Base-by-base conservation (phyloP, 2,888 invertebrate genomes). In the Nephrocerus scutellatus region DNA sequence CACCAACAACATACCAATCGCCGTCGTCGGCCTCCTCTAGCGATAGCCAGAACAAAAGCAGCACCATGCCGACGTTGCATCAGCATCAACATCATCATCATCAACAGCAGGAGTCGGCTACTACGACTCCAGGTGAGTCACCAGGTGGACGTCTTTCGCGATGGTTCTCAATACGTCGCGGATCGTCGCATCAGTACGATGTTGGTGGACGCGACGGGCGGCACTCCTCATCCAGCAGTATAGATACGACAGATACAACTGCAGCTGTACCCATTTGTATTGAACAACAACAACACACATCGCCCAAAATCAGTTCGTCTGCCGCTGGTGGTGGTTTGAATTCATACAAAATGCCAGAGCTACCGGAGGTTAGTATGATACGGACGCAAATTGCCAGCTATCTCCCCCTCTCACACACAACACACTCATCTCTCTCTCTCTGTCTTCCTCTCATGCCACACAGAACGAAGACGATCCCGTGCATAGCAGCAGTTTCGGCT, bases 131-230 rank as follows among this genome's bases (percentile, higher is more conserved):
- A 34, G 79, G 83, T 52, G 85, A 87, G 51, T 44, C 53, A 29
- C 75, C 80, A 31, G 79, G 82, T 52, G 84, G 87, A 45, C 74
- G 85, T 40, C 74, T 90, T 31, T 82, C 88, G 21, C 75, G 91
- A 52, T 90, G 89, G 88, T 91, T 90, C 73, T 89, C 88, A 56
- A 85, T 90, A 48, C 72, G 89, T 25, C 75, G 88, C 44, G 84
- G 85, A 28, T 83, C 84, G 46, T 73, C 81, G n/a, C 82, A 85
- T 66, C 87, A 87, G 58, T 87, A 86, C 66, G 87, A 87, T 60
- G 79, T 80, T 46, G 79, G 72, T 33, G 70, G 71, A 47, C 65
- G 68, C 24, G 68, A 70, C 41, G 60, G 65, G 10, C 64, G 69
- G 31, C 63, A 62, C 26, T 61, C 64, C 9, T 49, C 53, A 13